Percentiles rank a stretch among this genome's conserved stretches.
phyloP scores from a whole-genome alignment of 2,113 vertebrate genomes.

The Gymnarchus niloticus region DNA sequence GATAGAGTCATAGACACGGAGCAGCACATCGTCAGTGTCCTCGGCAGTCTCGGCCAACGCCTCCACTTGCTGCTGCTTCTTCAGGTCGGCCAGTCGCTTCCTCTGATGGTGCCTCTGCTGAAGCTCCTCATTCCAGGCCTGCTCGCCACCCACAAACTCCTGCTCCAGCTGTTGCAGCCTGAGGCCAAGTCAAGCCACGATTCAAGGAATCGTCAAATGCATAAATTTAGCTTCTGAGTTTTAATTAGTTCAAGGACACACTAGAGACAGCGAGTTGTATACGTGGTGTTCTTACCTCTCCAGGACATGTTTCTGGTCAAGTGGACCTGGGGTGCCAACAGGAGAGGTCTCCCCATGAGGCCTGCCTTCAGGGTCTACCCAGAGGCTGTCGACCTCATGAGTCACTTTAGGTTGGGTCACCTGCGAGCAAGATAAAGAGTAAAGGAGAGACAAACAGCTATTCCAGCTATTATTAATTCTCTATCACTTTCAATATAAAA shows the following conservation, averaged over 20 bases:
- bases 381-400: neutral
- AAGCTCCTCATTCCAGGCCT: slow-evolving; percentile 77
- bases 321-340: slow-evolving; percentile 30
- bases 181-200: neutral
- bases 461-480: neutral
- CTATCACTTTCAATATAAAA: neutral
- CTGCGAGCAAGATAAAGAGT: neutral
- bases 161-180: slow-evolving; percentile 81
- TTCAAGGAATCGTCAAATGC: neutral
- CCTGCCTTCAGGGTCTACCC: slow-evolving; percentile 23
- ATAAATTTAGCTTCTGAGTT: neutral
- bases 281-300: slow-evolving; percentile 60
- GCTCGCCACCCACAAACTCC: slow-evolving; percentile 76
- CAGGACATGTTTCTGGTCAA: slow-evolving; percentile 72
- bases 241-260: neutral
- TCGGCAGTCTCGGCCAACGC: slow-evolving; percentile 63
- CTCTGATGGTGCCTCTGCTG: slow-evolving; percentile 63
- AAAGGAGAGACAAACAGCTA: neutral
- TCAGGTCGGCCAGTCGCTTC: slow-evolving; percentile 66
- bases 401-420: slow-evolving; percentile 23
- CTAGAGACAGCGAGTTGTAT: neutral
- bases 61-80: slow-evolving; percentile 64
- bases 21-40: slow-evolving; percentile 69
- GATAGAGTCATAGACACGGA: slow-evolving; percentile 75
- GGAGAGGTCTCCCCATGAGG: slow-evolving; percentile 23